A percentile compares a stretch with the other conserved stretches of the same genome.
These are phyloP conservation scores for Apostichopus japonicus DNA, from an alignment of 35 echinoderm and acorn worm genomes.

Conservation along the genomic window DNA sequence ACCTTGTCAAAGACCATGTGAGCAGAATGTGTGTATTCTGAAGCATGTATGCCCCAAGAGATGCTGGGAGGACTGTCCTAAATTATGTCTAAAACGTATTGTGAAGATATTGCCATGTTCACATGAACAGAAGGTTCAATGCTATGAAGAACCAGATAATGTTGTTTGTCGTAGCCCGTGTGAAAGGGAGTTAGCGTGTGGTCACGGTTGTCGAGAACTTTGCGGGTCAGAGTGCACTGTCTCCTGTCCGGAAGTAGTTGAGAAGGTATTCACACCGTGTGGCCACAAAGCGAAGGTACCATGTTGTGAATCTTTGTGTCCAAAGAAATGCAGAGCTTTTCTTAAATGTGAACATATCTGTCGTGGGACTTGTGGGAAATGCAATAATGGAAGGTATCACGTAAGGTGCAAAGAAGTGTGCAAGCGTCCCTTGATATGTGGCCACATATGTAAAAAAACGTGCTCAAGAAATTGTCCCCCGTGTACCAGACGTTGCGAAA, in stretches of 20 bases:
- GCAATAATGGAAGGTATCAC: constrained; percentile 50
- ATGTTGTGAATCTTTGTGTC: constrained; percentile 5
- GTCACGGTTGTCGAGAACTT: constrained; percentile 51
- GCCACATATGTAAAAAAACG: neutral
- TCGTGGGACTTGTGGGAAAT: constrained; percentile 39
- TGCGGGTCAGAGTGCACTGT: constrained; percentile 11
- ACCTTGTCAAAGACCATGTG: constrained; percentile 31
- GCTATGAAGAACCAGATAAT: neutral
- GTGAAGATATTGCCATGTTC: constrained; percentile 14
- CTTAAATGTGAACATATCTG: constrained; percentile 48
- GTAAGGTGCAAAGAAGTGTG: constrained; percentile 47
- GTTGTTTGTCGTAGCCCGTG: constrained; percentile 55
- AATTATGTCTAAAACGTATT: neutral
- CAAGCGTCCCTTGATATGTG: constrained; percentile 13
- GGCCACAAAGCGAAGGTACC: constrained; percentile 41
- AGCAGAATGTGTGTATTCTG: neutral
- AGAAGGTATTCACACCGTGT: constrained; percentile 46
- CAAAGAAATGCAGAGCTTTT: constrained; percentile 2
- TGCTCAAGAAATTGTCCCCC: constrained; percentile 1
- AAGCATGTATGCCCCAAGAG: constrained; percentile 24
- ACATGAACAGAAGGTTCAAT: constrained; percentile 21
- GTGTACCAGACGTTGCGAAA: constrained; percentile 60
- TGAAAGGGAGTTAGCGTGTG: constrained; percentile 47
- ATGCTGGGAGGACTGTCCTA: constrained; percentile 18
- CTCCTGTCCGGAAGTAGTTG: neutral